Evolutionary conservation across 1,140 invertebrate species (phyloP).

Genomic region (Drosophila hydei): DNA sequence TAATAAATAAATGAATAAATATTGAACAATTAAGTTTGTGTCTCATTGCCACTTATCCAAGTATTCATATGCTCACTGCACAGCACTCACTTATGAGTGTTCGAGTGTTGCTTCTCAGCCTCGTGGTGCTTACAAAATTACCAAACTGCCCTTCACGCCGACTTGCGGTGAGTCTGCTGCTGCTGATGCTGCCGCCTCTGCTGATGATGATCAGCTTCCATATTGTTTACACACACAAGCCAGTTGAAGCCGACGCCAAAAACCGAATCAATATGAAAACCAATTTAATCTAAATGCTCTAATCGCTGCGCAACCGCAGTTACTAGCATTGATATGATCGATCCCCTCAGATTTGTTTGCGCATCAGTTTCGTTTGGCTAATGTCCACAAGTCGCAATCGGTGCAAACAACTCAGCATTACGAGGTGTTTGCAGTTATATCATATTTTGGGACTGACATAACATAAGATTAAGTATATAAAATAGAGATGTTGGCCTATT

Average conservation of each 20-base stretch:
- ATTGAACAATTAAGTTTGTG: conserved; percentile 54
- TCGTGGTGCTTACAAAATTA: conserved; percentile 74
- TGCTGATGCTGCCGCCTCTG: conserved; percentile 21
- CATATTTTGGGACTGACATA: not conserved
- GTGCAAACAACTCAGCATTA: conserved; percentile 15
- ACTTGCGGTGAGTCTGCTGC: conserved; percentile 55
- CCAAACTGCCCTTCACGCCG: conserved; percentile 72
- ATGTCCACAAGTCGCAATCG: conserved; percentile 28
- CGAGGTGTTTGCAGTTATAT: conserved; percentile 25
- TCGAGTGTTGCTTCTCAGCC: conserved; percentile 59
- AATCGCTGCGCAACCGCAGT: conserved; percentile 56
- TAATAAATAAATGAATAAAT: conserved; percentile 51
- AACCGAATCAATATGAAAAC: conserved; percentile 31
- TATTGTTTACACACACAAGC: conserved; percentile 59
- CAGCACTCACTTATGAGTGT: conserved; percentile 31
- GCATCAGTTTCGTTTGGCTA: conserved; percentile 26
- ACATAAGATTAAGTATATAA: too few relatives aligned
- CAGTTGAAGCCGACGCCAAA: conserved; percentile 11
- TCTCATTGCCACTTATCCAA: conserved; percentile 45
- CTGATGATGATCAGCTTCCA: conserved; percentile 48
- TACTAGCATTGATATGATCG: conserved; percentile 47
- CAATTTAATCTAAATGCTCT: conserved; percentile 47
- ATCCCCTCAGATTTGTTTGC: conserved; percentile 32
- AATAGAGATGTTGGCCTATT: too few relatives aligned
- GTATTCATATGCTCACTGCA: conserved; percentile 25